Base-by-base conservation (phyloP, 2,888 invertebrate genomes). In the Apocheima hispidaria region DNA sequence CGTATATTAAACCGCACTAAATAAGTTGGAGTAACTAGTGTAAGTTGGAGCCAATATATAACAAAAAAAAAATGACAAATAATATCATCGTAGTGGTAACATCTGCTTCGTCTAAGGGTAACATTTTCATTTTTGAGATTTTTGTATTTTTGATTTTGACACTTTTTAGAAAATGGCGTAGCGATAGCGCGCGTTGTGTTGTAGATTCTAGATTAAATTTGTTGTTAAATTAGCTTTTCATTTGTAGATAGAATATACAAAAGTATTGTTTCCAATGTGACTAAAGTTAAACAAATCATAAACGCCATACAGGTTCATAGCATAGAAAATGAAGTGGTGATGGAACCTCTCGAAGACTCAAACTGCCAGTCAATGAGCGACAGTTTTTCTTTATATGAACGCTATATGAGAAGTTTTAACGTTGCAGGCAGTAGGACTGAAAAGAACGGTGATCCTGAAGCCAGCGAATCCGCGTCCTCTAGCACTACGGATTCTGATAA, bases 331-430 rank as follows among this genome's bases (percentile, higher is more conserved):
- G 83, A 79, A 81, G 81, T 81, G 83, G 88, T 89, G 76, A 92
- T 92, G 92, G 92, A 90, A 88, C 86, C 90, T 76, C 82, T 87
- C 66, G 88, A 87, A 80, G 89, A 90, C 78, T 88, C 92, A 60
- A 90, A 90, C 83, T 87, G 89, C 80, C 87, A 84, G 77, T 90
- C 91, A 55, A 79, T 87, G 84, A 90, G 87, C 82, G 88, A 91
- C 79, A 90, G 87, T 79, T 89, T 92, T 80, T 90, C 90, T 71
- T 76, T 92, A 66, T 92, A 92, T 64, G 90, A 90, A 66, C 85
- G 91, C 41, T 92, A 91, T 71, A 81, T 92, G 82, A 84, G 87
- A 80, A 92, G 90, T 82, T 92, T 92, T 69, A 91, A 86, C 73
- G 86, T 91, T 52, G 89, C 85, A 51, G 79, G 86, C 68, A 81